Base-by-base conservation (phyloP, 2,888 invertebrate species). In the Apodemia mormo region DNA sequence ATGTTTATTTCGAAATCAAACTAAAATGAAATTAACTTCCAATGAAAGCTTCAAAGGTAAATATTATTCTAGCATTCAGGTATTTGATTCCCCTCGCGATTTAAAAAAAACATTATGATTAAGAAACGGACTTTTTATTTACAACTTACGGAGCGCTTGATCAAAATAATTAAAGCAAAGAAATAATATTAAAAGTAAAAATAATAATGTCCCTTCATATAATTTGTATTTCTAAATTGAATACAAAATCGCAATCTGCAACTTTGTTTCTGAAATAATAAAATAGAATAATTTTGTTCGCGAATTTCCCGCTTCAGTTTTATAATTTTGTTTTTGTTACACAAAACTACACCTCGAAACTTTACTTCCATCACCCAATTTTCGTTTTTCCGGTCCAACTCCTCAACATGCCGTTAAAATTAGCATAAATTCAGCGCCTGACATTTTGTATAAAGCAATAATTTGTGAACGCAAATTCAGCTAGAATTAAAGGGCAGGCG, bases 341-440 rank as follows among this genome's bases (percentile, higher is more conserved):
- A 30, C 61, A 30, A 33, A 61, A 61, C 61, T 61, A 61, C 30
- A 61, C 61, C 61, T 33, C 30, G 33, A 14, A 61, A 61, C 30
- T 61, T 61, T 49, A 49, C 49, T 49, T 61, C 30, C 61, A 61
- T 61, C 61, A 30, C 61, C 61, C 61, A 61, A 61, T 61, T 61
- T 61, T 61, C 61, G 61, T 61, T 61, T 61, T 61, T 61, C 61
- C 61, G 61, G 61, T 61, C 61, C 61, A 61, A 61, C 29, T 61
- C 61, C 30, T 61, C 61, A 33, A 61, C 61, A 14, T 61, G 61
- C 61, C 61, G 45, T 61, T 71, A 66, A 68, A 73, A 68, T 75
- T 76, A 72, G 73, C 72, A 71, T 74, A 76, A 75, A 74, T 73
- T 75, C 73, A 73, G 71, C 78, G 77, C 76, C 78, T 75, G 74